phyloP scores from a whole-genome alignment of 2,888 invertebrate species.

The Artemia sinica region DNA sequence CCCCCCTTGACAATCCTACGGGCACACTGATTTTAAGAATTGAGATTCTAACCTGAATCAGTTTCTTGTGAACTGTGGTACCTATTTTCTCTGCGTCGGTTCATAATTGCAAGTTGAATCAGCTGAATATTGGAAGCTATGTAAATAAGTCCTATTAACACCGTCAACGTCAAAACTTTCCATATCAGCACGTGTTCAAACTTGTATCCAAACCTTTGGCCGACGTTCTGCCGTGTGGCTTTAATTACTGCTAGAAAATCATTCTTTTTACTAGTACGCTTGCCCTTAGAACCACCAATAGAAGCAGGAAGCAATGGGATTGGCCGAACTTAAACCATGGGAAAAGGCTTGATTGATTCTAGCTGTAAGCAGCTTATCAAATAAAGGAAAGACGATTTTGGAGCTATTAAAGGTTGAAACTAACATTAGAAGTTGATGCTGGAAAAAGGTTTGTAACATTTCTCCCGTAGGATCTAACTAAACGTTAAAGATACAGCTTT shows the following conservation, averaged over 20 bases:
- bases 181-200: constrained; percentile 5
- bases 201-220: not conserved
- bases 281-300: not conserved
- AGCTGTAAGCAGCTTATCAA: not conserved
- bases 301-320: not conserved
- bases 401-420: too few relatives aligned
- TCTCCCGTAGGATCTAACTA: too few relatives aligned
- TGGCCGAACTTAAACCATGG: not conserved
- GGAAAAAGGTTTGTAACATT: too few relatives aligned
- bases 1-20: too few relatives aligned
- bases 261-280: not conserved
- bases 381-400: too few relatives aligned
- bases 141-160: constrained; percentile 8
- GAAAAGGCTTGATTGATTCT: not conserved
- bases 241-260: not conserved
- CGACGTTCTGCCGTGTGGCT: constrained; percentile 1
- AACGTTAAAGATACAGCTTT: too few relatives aligned
- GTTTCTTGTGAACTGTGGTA: not conserved
- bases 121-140: not conserved
- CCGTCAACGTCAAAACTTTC: not conserved
- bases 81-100: not conserved
- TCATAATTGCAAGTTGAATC: constrained; percentile 13
- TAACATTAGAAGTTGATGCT: too few relatives aligned
- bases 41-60: not conserved
- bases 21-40: too few relatives aligned